Base-by-base conservation (phyloP, 2,888 invertebrate genomes). In the Kryphioiulus occultus region DNA sequence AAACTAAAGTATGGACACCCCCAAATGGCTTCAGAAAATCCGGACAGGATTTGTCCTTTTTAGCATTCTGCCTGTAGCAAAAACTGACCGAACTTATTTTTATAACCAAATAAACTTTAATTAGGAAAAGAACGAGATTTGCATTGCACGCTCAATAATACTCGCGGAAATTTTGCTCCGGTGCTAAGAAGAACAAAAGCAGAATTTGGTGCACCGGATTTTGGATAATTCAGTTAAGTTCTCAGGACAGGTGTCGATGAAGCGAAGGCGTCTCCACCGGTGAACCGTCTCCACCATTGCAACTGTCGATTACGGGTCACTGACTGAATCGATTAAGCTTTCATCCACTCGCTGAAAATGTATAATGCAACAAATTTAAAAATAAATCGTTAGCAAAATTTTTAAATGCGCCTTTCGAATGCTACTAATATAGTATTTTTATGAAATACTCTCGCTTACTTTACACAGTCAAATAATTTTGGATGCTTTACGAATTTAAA, bases 101-200 rank as follows among this genome's bases (percentile, higher is more conserved):
- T 30, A 30, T 78, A 78, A 78, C 78, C 78, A 78, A 78, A 78
- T 78, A 78, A 78, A 78, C 78, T 30, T 78, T 78, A 78, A 78
- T 53, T 78, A 7, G 30, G 19, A 78, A 78, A 30, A 15, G 30
- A 78, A 78, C 26, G 26, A 7, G 22, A 30, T 17, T 30, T 26
- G 78, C 30, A 78, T 30, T 30, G 26, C 26, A 78, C 30, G 78
- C 78, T 15, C 26, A 17, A 78, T 78, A 30, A 78, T 30, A 30
- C 53, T 19, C 17, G 47, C 47, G 17, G 53, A 78, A 19, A 68
- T n/a, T 26, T 26, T 26, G 10, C 68, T 68, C 26, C 68, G 26
- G 68, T 78, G 30, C 78, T 1, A 30, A 78, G 30, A 5, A 78
- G 78, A 30, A 17, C 12, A 78, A 17, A 30, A 7, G 2, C 7